Conservation (phyloP, 2,888 invertebrate genomes). For the Adineta ricciae region DNA sequence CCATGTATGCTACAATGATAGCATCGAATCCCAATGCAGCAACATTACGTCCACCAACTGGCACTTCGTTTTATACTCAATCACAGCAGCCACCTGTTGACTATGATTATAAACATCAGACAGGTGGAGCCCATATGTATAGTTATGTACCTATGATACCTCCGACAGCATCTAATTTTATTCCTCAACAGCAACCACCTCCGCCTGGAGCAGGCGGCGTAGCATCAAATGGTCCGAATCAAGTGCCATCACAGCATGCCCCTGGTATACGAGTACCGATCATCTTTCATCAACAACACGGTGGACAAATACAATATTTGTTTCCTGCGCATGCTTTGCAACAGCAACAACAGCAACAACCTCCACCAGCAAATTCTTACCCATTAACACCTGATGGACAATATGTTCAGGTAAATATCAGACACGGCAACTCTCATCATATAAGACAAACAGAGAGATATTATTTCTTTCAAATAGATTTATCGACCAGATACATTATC, state of each 20-base stretch:
- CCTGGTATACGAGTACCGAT: background rate
- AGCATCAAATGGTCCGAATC: background rate
- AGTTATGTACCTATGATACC: background rate
- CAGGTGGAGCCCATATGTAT: background rate
- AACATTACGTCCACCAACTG: background rate
- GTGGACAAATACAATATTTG: background rate
- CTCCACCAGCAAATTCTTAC: background rate
- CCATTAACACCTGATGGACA: background rate
- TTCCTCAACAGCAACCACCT: background rate
- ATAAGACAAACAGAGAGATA: background rate
- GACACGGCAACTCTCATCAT: background rate
- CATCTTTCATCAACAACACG: background rate
- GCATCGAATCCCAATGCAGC: background rate
- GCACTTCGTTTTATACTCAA: background rate
- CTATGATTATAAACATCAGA: background rate
- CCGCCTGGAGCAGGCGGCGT: background rate
- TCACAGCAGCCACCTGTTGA: background rate
- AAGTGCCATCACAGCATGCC: background rate
- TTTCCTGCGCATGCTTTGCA: background rate
- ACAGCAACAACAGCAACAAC: background rate
- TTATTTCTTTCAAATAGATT: background rate
- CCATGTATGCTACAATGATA: background rate
- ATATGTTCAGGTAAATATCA: background rate
- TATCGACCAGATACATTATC: background rate
- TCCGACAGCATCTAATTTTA: background rate